phyloP scores from a whole-genome alignment of 2,888 invertebrate genomes.

The Nebria salina region DNA sequence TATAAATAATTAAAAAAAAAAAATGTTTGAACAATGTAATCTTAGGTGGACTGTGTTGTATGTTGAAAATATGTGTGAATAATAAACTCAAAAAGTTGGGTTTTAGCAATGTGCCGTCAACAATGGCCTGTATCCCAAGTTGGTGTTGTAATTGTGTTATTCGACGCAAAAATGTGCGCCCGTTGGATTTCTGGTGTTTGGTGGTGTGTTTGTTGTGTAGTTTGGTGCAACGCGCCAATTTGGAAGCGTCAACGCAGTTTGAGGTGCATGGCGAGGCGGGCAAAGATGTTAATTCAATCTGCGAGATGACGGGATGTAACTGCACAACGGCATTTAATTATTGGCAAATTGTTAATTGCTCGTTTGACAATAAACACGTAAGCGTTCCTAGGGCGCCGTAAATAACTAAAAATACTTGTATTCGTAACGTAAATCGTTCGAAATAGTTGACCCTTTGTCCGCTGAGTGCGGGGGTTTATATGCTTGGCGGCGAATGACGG shows the following conservation, averaged over 20 bases:
- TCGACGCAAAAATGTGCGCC: not conserved
- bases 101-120: not conserved
- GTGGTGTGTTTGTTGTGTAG: slow-evolving; percentile 49
- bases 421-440: too few relatives aligned
- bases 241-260: slow-evolving; percentile 42
- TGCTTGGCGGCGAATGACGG: too few relatives aligned
- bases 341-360: slow-evolving; percentile 74
- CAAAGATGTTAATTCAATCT: slow-evolving; percentile 62
- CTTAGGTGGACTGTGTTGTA: not conserved
- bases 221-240: slow-evolving; percentile 51
- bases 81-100: not conserved
- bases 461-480: too few relatives aligned
- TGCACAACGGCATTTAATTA: slow-evolving; percentile 67
- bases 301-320: slow-evolving; percentile 69
- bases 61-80: not conserved
- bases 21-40: not conserved
- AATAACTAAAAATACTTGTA: too few relatives aligned
- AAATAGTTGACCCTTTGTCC: too few relatives aligned
- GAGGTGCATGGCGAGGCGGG: slow-evolving; percentile 47
- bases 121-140: slow-evolving; percentile 2
- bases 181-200: slow-evolving; percentile 16
- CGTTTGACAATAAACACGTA: slow-evolving; percentile 70
- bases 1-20: not conserved
- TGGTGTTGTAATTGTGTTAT: slow-evolving; percentile 4
- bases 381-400: slow-evolving; percentile 53